Percentiles rank a stretch among this genome's conserved stretches.
phyloP scores from a whole-genome alignment of 2,113 vertebrate genomes.

The Petrocephalus microphthalmus region DNA sequence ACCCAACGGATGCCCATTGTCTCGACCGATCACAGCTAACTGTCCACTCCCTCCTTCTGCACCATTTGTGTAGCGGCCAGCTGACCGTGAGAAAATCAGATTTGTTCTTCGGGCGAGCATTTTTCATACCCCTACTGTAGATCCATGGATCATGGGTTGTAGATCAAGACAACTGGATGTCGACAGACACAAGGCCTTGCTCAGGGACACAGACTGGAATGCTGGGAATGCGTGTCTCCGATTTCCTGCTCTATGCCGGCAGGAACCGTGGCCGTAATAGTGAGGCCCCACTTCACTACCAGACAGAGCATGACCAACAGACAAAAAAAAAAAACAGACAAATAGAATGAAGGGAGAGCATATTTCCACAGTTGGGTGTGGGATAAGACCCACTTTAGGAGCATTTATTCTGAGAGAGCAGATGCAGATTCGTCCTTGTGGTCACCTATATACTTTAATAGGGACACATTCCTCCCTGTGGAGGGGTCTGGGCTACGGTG shows the following conservation, averaged over 20 bases:
- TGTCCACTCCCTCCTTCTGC: not conserved
- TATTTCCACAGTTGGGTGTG: constrained; percentile 11
- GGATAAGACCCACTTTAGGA: not conserved
- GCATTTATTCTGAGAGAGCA: constrained; percentile 1
- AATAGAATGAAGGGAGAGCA: not conserved
- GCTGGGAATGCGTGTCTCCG: constrained; percentile 14
- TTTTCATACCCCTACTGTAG: not conserved
- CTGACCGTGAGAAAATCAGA: not conserved
- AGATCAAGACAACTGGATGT: not conserved
- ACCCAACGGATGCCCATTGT: not conserved
- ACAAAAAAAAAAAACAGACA: not conserved
- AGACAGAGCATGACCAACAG: constrained; percentile 1
- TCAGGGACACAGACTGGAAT: not conserved
- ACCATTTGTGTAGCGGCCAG: not conserved
- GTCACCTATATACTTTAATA: not conserved
- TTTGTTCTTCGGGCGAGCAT: not conserved
- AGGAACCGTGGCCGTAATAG: not conserved
- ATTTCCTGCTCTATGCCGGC: not conserved
- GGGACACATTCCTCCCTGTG: not conserved
- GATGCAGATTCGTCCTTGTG: not conserved
- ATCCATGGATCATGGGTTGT: not conserved
- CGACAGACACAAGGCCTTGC: not conserved
- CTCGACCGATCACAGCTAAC: not conserved
- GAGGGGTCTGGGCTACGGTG: not conserved
- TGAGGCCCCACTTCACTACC: not conserved